Evolutionary conservation across 2,113 vertebrate genomes (phyloP), one percentile per base, ranked within the genome.

Genomic region (Amblyopsis rosae): DNA sequence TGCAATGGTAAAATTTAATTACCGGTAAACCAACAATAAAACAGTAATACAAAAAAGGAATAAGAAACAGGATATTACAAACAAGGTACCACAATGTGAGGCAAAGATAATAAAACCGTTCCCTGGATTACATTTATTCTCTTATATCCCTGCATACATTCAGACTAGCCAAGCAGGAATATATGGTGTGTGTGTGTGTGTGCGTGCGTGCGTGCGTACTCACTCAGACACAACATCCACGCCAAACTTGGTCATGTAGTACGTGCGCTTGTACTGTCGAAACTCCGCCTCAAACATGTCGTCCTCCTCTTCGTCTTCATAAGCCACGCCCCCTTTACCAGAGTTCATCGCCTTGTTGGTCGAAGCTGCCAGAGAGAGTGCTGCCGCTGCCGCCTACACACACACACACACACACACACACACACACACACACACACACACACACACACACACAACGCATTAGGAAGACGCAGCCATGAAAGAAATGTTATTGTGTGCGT

Each of bases 271-370:
- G 87, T 99, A 99, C 77, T 99, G 98, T 73, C 95, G 94, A 85
- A 99, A 98, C 84, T 99, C 98, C 0, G 96, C 95, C 88, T 99
- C 98, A 91, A 99, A 99, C n/a, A 99, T 84, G 70, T 98, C 96
- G 12, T 99, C 97, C 57, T 98, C 96, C 83, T 98, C 97, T 35
- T 93, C 92, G 12, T 98, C 95, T 16, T 98, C 95, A 59, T 96
- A 95, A 53, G 70, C 77, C 17, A 8, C 77, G 62, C 79, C 82
- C 63, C 64, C 84, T 87, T 93, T 89, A 5, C 86, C 91, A 83
- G 90, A 92, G 83, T 12, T 66, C 6, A 1, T 93, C 93, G 26
- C 54, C 49, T 13, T 60, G 11, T 76, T 78, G 50, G 83, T 60
- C 4, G 80, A 67, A 16, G 32, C 72, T 83, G 90, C 90, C 76